Evolutionary conservation across 2,113 vertebrate genomes (phyloP).

Genomic region (Vulpes lagopus): DNA sequence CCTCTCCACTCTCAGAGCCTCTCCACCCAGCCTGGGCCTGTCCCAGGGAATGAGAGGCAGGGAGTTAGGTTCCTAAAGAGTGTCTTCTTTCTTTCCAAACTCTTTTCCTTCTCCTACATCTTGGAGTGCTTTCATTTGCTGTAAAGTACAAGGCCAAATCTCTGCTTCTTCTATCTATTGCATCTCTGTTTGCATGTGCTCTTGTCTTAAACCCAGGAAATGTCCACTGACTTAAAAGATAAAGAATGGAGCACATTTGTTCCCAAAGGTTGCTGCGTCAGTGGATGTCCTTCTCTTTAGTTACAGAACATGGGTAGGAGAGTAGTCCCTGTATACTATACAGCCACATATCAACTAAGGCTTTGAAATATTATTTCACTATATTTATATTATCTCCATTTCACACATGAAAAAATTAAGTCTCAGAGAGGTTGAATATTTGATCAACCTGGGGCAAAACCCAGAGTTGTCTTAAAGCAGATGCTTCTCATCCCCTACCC

Average conservation of each 20-base stretch:
- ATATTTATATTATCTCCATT: background rate
- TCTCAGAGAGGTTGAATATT: background rate
- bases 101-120: background rate
- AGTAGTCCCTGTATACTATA: background rate
- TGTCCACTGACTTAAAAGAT: conserved; percentile 19
- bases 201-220: background rate
- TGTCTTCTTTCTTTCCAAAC: background rate
- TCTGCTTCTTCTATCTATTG: background rate
- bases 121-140: background rate
- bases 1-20: background rate
- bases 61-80: background rate
- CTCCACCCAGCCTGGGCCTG: background rate
- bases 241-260: background rate
- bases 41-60: background rate
- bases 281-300: background rate
- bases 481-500: background rate
- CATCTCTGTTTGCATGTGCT: background rate
- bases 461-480: background rate
- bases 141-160: background rate
- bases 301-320: background rate
- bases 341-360: background rate
- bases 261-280: background rate
- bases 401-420: background rate
- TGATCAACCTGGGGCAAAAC: background rate
- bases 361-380: background rate